A percentile compares a stretch with the other conserved stretches of the same genome.
These are phyloP conservation scores for Galbula dea DNA, from an alignment of 2,113 vertebrate genomes.

Conservation along the genomic window DNA sequence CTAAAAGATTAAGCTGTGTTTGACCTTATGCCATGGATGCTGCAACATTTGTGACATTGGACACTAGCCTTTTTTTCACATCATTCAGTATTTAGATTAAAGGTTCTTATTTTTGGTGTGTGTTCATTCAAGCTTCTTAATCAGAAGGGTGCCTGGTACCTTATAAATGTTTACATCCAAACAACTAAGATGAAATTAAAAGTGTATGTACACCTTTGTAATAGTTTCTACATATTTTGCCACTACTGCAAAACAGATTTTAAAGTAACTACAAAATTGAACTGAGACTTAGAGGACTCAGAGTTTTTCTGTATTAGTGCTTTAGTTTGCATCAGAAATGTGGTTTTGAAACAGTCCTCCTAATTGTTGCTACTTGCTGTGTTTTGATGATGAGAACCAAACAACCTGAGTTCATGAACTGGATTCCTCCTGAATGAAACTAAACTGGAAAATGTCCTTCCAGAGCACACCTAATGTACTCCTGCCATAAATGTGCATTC, in stretches of 20 bases:
- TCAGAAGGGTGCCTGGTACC: not conserved
- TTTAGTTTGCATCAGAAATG: not conserved
- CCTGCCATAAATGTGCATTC: not conserved
- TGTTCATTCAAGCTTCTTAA: not conserved
- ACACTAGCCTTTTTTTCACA: not conserved
- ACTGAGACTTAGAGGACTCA: not conserved
- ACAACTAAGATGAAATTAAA: not conserved
- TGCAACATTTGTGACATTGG: not conserved
- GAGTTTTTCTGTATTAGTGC: not conserved
- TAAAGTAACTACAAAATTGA: not conserved
- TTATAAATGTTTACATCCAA: not conserved
- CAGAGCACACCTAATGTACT: not conserved
- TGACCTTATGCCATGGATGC: not conserved
- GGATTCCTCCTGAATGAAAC: not conserved
- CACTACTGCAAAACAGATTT: not conserved
- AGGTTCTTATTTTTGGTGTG: not conserved
- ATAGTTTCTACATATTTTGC: not conserved
- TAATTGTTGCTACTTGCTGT: not conserved
- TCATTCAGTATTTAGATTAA: not conserved
- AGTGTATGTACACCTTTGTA: not conserved
- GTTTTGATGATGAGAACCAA: not conserved
- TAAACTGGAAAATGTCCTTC: not conserved
- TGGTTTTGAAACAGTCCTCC: not conserved
- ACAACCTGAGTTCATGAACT: not conserved
- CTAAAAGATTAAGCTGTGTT: not conserved